Conservation (phyloP, 1,140 invertebrate species). For the Drosophila erecta region DNA sequence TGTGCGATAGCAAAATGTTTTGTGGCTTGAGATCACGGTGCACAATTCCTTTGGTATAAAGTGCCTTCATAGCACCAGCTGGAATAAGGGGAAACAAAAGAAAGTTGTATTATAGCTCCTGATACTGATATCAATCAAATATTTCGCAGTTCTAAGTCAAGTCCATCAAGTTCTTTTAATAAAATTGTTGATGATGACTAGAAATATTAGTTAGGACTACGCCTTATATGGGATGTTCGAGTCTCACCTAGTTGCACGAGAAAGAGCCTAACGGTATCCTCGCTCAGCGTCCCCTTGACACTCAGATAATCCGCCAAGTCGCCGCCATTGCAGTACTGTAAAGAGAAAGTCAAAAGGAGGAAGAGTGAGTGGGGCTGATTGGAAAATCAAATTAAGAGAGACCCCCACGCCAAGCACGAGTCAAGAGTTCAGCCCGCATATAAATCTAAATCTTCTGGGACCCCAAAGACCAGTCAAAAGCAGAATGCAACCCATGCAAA, state of each 20-base stretch:
- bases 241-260: slow-evolving; percentile 94
- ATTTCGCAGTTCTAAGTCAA: too few species aligned
- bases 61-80: slow-evolving; percentile 98
- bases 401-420: not conserved
- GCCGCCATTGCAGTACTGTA: slow-evolving; percentile 98
- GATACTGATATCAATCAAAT: not conserved
- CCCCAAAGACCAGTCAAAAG: slow-evolving; percentile 28
- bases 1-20: slow-evolving; percentile 96
- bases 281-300: slow-evolving; percentile 96
- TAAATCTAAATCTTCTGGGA: slow-evolving; percentile 28
- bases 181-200: not conserved
- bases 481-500: slow-evolving; percentile 73
- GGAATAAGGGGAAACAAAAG: not conserved
- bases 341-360: slow-evolving; percentile 39
- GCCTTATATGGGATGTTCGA: too few species aligned
- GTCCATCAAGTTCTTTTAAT: too few species aligned
- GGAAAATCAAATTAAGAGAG: slow-evolving; percentile 20
- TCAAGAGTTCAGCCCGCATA: slow-evolving; percentile 17
- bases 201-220: not conserved
- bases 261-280: slow-evolving; percentile 98
- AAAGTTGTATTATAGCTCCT: not conserved
- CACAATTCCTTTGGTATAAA: slow-evolving; percentile 98
- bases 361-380: slow-evolving; percentile 15
- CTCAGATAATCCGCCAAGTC: slow-evolving; percentile 98
- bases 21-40: slow-evolving; percentile 99